Conservation (phyloP, 1,140 invertebrate species). For the Tribolium madens region DNA sequence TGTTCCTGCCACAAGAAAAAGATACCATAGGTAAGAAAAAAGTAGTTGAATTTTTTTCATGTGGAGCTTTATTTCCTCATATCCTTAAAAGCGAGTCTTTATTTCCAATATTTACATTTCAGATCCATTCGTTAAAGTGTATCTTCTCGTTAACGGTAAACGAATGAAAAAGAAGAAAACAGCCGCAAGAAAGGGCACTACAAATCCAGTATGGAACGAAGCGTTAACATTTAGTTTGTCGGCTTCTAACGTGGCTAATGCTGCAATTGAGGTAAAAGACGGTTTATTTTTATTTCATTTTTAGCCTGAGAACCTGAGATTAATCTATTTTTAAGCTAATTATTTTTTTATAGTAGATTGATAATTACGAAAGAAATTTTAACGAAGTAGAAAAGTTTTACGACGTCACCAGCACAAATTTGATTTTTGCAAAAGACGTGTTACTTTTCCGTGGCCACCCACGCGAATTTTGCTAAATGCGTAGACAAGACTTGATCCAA, state of each 20-base stretch:
- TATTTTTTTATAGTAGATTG: slow-evolving; percentile 19
- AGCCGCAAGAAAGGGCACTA: slow-evolving; percentile 85
- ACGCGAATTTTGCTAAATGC: too few relatives aligned
- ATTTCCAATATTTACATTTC: slow-evolving; percentile 59
- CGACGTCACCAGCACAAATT: slow-evolving; percentile 2
- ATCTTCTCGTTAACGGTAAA: slow-evolving; percentile 86
- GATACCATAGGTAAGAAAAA: slow-evolving; percentile 70
- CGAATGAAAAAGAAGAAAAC: slow-evolving; percentile 92
- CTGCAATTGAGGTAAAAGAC: slow-evolving; percentile 79
- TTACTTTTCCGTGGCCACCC: too few relatives aligned
- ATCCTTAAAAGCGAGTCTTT: too few relatives aligned
- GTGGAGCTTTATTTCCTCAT: too few relatives aligned
- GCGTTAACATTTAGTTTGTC: slow-evolving; percentile 90
- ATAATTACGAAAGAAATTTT: neutral
- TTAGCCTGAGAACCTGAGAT: neutral
- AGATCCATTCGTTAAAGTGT: slow-evolving; percentile 94
- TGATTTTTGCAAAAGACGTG: too few relatives aligned
- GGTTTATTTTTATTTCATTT: neutral
- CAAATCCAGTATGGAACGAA: slow-evolving; percentile 96
- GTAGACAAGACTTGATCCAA: too few relatives aligned
- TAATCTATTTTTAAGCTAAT: slow-evolving; percentile 26
- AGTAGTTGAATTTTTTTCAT: too few relatives aligned
- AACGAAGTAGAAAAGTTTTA: neutral
- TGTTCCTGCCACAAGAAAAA: slow-evolving; percentile 77
- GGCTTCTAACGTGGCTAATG: slow-evolving; percentile 74